A percentile compares a stretch with the other conserved stretches of the same genome.
Conservation (phyloP, 1,140 invertebrate species). For the Triops cancriformis region DNA sequence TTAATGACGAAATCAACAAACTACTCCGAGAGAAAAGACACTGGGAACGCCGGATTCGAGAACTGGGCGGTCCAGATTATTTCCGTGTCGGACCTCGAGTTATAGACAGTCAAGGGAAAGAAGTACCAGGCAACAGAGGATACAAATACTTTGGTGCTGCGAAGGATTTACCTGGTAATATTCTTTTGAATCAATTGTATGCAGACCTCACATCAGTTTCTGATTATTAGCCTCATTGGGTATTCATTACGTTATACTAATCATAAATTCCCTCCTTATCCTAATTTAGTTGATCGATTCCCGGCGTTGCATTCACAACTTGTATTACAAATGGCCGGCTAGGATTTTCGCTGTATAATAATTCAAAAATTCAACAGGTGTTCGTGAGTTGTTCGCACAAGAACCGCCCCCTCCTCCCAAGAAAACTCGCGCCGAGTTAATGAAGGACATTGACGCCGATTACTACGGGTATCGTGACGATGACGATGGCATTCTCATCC, state of each 20-base stretch:
- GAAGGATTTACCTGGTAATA: constrained; percentile 81
- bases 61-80: constrained; percentile 93
- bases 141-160: constrained; percentile 99
- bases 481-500: constrained; percentile 89
- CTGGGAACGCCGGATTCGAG: constrained; percentile 94
- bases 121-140: constrained; percentile 94
- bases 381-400: constrained; percentile 94
- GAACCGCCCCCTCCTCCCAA: constrained; percentile 78
- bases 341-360: too few species aligned
- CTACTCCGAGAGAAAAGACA: constrained; percentile 86
- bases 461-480: constrained; percentile 99
- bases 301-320: too few species aligned
- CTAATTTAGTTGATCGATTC: too few species aligned
- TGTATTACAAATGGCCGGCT: too few species aligned
- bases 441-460: constrained; percentile 95
- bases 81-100: constrained; percentile 81
- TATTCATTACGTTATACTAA: too few species aligned
- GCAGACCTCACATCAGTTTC: too few species aligned
- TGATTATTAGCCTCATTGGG: too few species aligned
- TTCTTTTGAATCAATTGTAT: too few species aligned
- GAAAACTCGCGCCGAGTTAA: constrained; percentile 89
- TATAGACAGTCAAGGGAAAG: constrained; percentile 91
- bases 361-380: constrained; percentile 48
- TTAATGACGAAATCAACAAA: constrained; percentile 99
- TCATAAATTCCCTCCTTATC: too few species aligned